These are phyloP conservation scores for Nephrotoma flavescens DNA, from an alignment of 2,888 invertebrate genomes.

Conservation along the genomic window DNA sequence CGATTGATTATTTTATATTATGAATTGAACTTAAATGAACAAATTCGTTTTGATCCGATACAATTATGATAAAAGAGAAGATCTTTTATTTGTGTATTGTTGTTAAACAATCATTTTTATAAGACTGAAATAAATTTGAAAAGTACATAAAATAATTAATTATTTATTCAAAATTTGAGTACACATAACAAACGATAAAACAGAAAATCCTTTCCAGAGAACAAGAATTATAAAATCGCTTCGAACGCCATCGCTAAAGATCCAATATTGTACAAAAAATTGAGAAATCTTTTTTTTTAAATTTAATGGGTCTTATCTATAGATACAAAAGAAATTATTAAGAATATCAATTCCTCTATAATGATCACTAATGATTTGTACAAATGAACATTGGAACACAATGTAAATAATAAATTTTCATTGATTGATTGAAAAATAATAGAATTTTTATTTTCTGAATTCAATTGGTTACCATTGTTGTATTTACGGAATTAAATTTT, in stretches of 20 bases:
- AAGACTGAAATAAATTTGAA: not conserved
- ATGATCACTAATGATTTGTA: not conserved
- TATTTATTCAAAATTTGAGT: not conserved
- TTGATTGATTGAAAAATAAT: not conserved
- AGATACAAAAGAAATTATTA: not conserved
- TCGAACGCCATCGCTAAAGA: not conserved
- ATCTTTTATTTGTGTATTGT: not conserved
- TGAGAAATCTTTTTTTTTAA: not conserved
- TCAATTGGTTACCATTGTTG: not conserved
- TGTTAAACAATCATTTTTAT: not conserved
- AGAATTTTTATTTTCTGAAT: not conserved
- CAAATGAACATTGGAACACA: not conserved
- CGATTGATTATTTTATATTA: not conserved
- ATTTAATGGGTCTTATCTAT: not conserved
- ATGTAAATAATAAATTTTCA: not conserved
- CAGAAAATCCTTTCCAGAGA: not conserved
- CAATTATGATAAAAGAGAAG: not conserved
- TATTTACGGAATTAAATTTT: not conserved
- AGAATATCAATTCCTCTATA: not conserved
- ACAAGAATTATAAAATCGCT: not conserved
- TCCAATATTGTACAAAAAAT: not conserved
- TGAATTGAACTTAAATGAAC: constrained; percentile 4
- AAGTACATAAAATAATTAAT: not conserved
- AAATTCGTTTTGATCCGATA: not conserved
- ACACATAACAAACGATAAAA: not conserved